Conservation (phyloP, 2,113 vertebrate genomes). For the Tinamus guttatus region DNA sequence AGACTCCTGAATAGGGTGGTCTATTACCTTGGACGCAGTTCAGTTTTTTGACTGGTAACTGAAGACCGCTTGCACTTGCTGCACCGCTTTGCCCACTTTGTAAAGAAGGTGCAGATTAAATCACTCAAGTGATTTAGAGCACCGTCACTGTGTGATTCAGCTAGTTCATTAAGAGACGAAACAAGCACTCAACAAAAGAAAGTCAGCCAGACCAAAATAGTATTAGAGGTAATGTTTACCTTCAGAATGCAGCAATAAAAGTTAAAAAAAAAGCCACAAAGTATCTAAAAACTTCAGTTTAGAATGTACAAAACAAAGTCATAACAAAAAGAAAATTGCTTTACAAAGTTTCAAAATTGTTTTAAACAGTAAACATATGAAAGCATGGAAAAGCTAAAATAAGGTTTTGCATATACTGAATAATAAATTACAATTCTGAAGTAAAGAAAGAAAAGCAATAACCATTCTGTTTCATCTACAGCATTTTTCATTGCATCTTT, state of each 20-base stretch:
- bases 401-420: constrained; percentile 10
- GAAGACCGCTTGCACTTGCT: too few species aligned
- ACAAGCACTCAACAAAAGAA: background rate
- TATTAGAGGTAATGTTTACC: constrained; percentile 73
- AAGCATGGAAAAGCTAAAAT: constrained; percentile 61
- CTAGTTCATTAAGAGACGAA: background rate
- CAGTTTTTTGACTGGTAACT: background rate
- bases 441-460: constrained; percentile 52
- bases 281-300: constrained; percentile 62
- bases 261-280: constrained; percentile 51
- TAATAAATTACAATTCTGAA: constrained; percentile 73
- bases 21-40: background rate
- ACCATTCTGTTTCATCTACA: constrained; percentile 15
- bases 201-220: constrained; percentile 13
- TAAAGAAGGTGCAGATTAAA: background rate
- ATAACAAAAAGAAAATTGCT: constrained; percentile 69
- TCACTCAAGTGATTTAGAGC: background rate
- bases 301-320: constrained; percentile 75
- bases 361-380: constrained; percentile 62
- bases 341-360: constrained; percentile 60
- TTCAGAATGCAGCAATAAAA: constrained; percentile 52
- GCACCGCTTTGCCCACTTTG: too few species aligned
- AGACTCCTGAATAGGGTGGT: background rate
- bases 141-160: background rate
- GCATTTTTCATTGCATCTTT: background rate